A percentile compares a stretch with the other conserved stretches of the same genome.
These are phyloP conservation scores for Polietes domitor DNA, from an alignment of 2,888 invertebrate species.

Conservation along the genomic window DNA sequence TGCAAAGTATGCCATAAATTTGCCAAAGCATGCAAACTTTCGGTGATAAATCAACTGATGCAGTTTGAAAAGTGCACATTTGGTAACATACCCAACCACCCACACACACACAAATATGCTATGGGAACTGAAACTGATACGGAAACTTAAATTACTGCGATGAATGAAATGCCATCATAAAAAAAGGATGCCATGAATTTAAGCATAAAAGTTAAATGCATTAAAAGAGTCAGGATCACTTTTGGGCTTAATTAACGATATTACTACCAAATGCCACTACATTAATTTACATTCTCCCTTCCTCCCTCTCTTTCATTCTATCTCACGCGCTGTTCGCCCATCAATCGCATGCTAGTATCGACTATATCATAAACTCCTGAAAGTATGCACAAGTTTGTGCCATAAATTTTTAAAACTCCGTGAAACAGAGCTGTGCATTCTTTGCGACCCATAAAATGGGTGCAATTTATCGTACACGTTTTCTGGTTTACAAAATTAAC, in stretches of 20 bases:
- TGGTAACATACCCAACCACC: background rate
- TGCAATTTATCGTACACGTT: background rate
- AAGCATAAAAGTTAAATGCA: background rate
- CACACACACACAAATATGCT: background rate
- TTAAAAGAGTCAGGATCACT: background rate
- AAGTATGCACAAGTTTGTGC: conserved; percentile 14
- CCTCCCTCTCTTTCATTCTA: too few relatives aligned
- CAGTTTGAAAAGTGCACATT: conserved; percentile 4
- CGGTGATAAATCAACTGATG: conserved; percentile 34
- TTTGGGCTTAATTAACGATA: background rate
- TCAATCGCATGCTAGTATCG: background rate
- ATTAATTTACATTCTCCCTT: conserved; percentile 17
- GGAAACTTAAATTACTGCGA: background rate
- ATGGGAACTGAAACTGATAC: background rate
- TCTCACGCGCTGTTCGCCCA: too few relatives aligned
- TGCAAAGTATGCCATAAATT: conserved; percentile 38
- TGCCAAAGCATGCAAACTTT: conserved; percentile 24
- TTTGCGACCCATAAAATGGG: background rate
- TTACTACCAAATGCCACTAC: background rate
- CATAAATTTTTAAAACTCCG: background rate
- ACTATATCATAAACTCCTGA: background rate
- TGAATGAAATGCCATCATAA: background rate
- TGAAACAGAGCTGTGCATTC: background rate
- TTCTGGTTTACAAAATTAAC: background rate
- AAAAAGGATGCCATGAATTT: background rate